Conservation (phyloP, 2,797 vertebrate species). For the Gallinago solitaria region DNA sequence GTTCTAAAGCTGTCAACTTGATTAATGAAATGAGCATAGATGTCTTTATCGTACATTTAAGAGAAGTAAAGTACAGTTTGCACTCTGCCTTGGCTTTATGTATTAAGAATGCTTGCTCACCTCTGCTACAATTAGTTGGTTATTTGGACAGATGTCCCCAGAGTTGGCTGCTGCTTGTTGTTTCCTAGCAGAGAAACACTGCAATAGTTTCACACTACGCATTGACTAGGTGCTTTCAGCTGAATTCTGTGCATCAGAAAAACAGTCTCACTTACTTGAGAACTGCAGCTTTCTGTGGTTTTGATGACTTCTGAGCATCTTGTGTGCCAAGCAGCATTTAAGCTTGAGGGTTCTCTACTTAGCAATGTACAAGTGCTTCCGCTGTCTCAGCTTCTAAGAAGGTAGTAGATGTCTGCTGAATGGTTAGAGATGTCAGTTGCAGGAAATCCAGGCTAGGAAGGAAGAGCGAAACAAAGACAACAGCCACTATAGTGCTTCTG, state of each 20-base stretch:
- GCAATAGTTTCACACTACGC: not conserved
- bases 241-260: not conserved
- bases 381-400: not conserved
- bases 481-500: not conserved
- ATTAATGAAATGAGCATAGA: not conserved
- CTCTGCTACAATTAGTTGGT: not conserved
- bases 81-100: not conserved
- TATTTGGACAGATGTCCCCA: conserved; percentile 9
- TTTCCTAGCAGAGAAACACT: not conserved
- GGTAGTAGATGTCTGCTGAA: not conserved
- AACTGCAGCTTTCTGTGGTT: not conserved
- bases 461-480: not conserved
- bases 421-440: not conserved
- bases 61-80: not conserved
- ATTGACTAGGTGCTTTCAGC: not conserved
- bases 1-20: not conserved
- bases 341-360: not conserved
- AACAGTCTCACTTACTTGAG: not conserved
- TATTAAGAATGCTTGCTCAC: not conserved
- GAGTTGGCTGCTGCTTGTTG: not conserved
- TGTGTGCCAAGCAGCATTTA: not conserved
- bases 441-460: not conserved
- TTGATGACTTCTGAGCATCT: not conserved
- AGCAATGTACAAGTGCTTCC: not conserved
- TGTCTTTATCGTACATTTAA: not conserved